Evolutionary conservation across 2,113 vertebrate genomes (phyloP).

Genomic region (Stigmatopora argus): DNA sequence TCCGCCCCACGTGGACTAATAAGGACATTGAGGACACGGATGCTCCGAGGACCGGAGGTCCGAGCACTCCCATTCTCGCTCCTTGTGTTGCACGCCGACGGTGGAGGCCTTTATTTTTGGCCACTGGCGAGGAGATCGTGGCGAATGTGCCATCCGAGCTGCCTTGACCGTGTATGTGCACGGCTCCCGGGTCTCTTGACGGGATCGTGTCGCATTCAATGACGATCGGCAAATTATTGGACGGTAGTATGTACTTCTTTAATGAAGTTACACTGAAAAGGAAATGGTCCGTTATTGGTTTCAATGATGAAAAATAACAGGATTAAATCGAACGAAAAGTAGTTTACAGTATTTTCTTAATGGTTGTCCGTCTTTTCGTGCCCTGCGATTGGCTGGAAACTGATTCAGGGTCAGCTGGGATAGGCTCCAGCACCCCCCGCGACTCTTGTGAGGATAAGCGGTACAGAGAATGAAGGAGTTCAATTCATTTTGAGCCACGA

Average conservation of each 20-base stretch:
- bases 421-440: too few relatives aligned
- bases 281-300: too few relatives aligned
- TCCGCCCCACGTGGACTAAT: conserved; percentile 73
- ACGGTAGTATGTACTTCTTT: background rate
- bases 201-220: background rate
- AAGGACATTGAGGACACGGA: conserved; percentile 67
- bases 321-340: too few relatives aligned
- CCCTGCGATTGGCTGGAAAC: too few relatives aligned
- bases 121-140: conserved; percentile 37
- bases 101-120: conserved; percentile 60
- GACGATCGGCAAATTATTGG: background rate
- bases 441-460: too few relatives aligned
- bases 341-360: too few relatives aligned
- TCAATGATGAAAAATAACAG: too few relatives aligned
- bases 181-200: background rate
- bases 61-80: conserved; percentile 36
- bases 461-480: too few relatives aligned
- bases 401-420: too few relatives aligned
- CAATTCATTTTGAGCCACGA: background rate
- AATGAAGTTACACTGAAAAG: background rate
- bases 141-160: conserved; percentile 6
- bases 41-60: conserved; percentile 50
- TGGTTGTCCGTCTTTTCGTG: too few relatives aligned
- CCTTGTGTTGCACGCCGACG: conserved; percentile 33
- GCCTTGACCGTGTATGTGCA: conserved; percentile 46